These are phyloP conservation scores for Eledone cirrhosa DNA, from an alignment of 2,888 invertebrate species.

Conservation along the genomic window DNA sequence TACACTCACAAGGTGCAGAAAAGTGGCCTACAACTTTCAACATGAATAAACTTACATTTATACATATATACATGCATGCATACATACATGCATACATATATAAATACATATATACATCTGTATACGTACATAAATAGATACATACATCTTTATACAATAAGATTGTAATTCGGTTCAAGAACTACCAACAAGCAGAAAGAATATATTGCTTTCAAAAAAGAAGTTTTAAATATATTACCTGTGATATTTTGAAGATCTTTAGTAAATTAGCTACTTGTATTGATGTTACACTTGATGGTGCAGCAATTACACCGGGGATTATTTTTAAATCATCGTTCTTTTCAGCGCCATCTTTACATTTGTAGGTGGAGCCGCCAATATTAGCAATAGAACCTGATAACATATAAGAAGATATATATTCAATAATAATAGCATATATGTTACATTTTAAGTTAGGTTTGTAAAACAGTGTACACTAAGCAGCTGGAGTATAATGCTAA, in stretches of 20 bases:
- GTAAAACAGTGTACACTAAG: no score
- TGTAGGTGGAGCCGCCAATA: conserved; percentile 70
- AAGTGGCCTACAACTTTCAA: background rate
- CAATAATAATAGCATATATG: background rate
- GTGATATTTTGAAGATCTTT: conserved; percentile 91
- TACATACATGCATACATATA: conserved; percentile 10
- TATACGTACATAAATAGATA: background rate
- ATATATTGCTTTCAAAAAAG: background rate
- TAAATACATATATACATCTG: background rate
- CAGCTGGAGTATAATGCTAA: no score
- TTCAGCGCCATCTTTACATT: conserved; percentile 55
- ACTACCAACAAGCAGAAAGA: background rate
- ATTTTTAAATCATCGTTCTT: conserved; percentile 54
- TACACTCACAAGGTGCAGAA: background rate
- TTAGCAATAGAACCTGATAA: conserved; percentile 91
- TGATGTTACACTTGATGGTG: conserved; percentile 92
- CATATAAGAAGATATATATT: conserved; percentile 33
- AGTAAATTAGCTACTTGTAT: conserved; percentile 94
- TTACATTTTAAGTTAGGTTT: no score
- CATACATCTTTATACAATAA: background rate
- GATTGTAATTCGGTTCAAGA: no score
- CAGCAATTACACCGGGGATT: conserved; percentile 87
- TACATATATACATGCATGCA: conserved; percentile 26
- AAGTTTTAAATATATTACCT: conserved; percentile 61
- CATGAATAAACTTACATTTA: conserved; percentile 15